Conservation (phyloP, 2,888 invertebrate genomes). For the Drosophila maculinotata region DNA sequence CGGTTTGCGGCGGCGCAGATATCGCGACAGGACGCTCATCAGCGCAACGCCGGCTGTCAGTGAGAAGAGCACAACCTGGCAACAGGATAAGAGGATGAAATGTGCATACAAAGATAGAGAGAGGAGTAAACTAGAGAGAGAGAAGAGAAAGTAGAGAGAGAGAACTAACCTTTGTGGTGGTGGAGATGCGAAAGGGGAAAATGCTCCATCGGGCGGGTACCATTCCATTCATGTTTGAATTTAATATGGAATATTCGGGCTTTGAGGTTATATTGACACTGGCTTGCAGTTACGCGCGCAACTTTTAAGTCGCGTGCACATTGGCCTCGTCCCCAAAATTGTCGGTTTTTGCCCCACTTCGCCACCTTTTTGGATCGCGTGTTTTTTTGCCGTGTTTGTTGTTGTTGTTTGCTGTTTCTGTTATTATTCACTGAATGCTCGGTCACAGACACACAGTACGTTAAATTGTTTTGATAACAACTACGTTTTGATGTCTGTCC, state of each 20-base stretch:
- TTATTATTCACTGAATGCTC: constrained; percentile 24
- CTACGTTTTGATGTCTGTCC: constrained; percentile 25
- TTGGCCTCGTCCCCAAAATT: constrained; percentile 34
- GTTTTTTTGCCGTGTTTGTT: constrained; percentile 13
- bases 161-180: constrained; percentile 83
- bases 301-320: constrained; percentile 54
- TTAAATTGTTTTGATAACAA: constrained; percentile 16
- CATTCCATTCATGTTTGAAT: constrained; percentile 65
- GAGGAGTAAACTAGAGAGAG: neutral
- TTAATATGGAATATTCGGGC: constrained; percentile 12
- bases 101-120: too few relatives aligned
- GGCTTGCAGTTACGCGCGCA: constrained; percentile 53
- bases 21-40: constrained; percentile 93
- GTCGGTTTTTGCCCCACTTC: constrained; percentile 4
- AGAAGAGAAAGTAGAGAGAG: neutral
- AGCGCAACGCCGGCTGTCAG: constrained; percentile 89
- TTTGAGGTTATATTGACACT: constrained; percentile 65
- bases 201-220: constrained; percentile 76
- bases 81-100: neutral
- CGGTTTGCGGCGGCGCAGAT: constrained; percentile 90
- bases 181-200: constrained; percentile 83
- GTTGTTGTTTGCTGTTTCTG: constrained; percentile 14
- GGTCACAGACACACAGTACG: constrained; percentile 4
- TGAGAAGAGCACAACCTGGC: constrained; percentile 85
- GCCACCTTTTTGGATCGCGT: constrained; percentile 23